Conservation (phyloP, 2,888 invertebrate species). For the Leptinotarsa haldemani region DNA sequence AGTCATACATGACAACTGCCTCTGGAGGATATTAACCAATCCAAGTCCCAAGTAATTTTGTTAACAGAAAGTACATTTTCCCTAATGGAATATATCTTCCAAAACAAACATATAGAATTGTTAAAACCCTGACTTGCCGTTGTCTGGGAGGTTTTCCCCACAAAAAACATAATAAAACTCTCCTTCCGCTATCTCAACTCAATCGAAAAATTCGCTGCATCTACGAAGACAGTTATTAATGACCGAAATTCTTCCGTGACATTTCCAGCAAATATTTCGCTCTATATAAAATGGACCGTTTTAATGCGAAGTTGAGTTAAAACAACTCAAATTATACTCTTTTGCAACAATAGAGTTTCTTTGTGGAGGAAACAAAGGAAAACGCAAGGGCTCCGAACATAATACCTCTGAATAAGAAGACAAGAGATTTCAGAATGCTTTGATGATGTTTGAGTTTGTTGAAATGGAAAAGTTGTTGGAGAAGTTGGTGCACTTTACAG, state of each 20-base stretch:
- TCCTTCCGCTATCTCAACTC: slow-evolving; percentile 25
- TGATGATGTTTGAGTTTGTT: slow-evolving; percentile 63
- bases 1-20: too few relatives aligned
- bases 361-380: slow-evolving; percentile 42
- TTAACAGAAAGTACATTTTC: too few relatives aligned
- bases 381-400: slow-evolving; percentile 25
- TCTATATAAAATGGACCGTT: slow-evolving; percentile 40
- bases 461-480: slow-evolving; percentile 71
- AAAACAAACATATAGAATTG: background rate
- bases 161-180: slow-evolving; percentile 1
- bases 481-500: slow-evolving; percentile 60
- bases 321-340: slow-evolving; percentile 45
- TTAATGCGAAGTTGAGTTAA: slow-evolving; percentile 42
- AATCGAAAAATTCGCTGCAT: slow-evolving; percentile 38
- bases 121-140: background rate
- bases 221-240: slow-evolving; percentile 38
- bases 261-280: slow-evolving; percentile 41
- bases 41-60: too few relatives aligned
- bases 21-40: too few relatives aligned
- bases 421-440: slow-evolving; percentile 48
- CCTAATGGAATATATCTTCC: too few relatives aligned
- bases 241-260: slow-evolving; percentile 42
- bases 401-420: slow-evolving; percentile 43
- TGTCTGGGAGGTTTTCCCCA: background rate
- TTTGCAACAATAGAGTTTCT: slow-evolving; percentile 41